phyloP scores from a whole-genome alignment of 2,888 invertebrate species.

The Balanococcus diminutus region DNA sequence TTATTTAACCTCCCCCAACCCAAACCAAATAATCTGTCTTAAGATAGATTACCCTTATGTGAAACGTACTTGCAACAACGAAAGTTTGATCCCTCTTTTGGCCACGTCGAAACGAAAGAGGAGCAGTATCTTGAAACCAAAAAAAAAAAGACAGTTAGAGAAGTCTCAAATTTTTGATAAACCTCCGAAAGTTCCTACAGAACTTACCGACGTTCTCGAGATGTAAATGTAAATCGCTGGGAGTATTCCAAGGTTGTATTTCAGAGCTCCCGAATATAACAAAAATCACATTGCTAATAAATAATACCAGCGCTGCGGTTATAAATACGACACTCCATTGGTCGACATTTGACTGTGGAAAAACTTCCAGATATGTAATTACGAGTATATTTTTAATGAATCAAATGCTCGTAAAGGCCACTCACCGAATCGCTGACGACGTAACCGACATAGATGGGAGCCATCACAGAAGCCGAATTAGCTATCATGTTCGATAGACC shows the following conservation, averaged over 20 bases:
- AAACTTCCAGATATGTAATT: background rate
- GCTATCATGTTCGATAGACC: constrained; percentile 41
- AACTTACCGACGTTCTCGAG: constrained; percentile 26
- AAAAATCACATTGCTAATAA: constrained; percentile 22
- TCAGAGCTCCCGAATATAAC: constrained; percentile 34
- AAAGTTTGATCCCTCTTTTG: background rate
- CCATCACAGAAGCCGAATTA: constrained; percentile 28
- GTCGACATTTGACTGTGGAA: background rate
- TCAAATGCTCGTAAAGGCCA: background rate
- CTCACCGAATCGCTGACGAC: background rate
- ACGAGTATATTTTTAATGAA: background rate
- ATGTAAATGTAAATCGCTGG: constrained; percentile 46
- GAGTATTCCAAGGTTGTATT: constrained; percentile 52
- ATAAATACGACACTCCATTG: constrained; percentile 42
- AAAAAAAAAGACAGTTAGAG: background rate
- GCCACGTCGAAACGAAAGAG: background rate
- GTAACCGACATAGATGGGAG: constrained; percentile 28
- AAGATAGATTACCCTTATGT: too few relatives aligned
- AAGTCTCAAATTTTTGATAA: too few relatives aligned
- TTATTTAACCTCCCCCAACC: too few relatives aligned
- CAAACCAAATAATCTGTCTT: too few relatives aligned
- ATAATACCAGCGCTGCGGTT: background rate
- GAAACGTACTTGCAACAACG: background rate
- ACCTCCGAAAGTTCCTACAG: too few relatives aligned
- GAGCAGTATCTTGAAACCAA: background rate